Base-by-base conservation (phyloP, 2,797 vertebrate genomes). In the Girardinus metallicus region DNA sequence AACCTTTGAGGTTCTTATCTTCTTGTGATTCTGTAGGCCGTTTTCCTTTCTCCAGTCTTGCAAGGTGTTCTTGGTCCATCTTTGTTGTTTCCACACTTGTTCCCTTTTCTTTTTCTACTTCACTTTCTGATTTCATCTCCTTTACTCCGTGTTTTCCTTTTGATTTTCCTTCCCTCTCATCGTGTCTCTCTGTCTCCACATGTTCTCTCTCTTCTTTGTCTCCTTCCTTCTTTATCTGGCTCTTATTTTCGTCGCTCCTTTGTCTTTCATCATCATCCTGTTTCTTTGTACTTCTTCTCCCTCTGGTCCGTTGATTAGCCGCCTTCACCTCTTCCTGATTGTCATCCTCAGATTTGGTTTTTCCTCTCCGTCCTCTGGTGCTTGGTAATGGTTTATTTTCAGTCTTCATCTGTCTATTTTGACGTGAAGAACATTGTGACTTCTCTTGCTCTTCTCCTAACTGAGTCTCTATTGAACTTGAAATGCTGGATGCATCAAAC, bases 301-400 rank as follows among this genome's bases (percentile, higher is more conserved):
- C 80, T 83, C 74, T 80, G 18, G 34, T 26, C 10, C 4, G 9
- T 26, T 13, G 74, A 57, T 68, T 83, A 9, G 16, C 29, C 29
- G 34, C 64, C 76, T 82, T 73, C 49, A 60, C 51, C 9, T 88
- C 86, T 21, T 88, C 88, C 13, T 88, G 84, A 15, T 77, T 80
- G 16, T 85, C 80, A 16, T 88, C 88, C 72, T 86, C 84, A 71
- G 77, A 77, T 46, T 49, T 71, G 0, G 44, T 34, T 75, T 78
- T 91, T 21, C 66, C 66, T 78, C 64, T 86, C 5, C 44, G 87
- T 71, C 53, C 53, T 55, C 26, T 55, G 26, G 26, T 55, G 53
- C 26, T 55, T n/a, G 53, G 26, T 55, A 55, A 55, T 12, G 26
- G 53, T 55, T 55, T 55, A 55, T n/a, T 55, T n/a, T 55, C 53